phyloP scores from a whole-genome alignment of 2,113 vertebrate genomes.

The Barnardius zonarius region DNA sequence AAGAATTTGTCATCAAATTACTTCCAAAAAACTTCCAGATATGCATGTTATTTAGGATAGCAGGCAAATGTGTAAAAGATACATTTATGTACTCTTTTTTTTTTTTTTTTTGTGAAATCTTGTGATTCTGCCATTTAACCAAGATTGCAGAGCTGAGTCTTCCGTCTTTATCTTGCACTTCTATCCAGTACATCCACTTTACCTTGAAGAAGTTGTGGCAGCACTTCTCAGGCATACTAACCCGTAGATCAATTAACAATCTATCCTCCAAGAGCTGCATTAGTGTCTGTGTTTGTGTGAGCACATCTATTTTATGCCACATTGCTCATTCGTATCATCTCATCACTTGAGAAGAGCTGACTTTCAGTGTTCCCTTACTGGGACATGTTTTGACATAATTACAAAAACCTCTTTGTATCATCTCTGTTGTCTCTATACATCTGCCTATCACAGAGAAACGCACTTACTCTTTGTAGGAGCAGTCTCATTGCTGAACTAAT shows the following conservation, averaged over 20 bases:
- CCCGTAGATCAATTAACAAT: fast-evolving
- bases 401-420: background rate
- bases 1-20: background rate
- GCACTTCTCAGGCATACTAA: background rate
- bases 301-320: background rate
- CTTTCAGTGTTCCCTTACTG: background rate
- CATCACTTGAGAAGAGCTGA: background rate
- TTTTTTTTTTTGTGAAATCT: background rate
- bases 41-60: background rate
- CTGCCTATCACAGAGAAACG: background rate
- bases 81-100: fast-evolving
- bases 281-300: fast-evolving
- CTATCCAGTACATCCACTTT: background rate
- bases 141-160: background rate
- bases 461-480: background rate
- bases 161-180: background rate
- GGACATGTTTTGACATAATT: background rate
- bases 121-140: background rate
- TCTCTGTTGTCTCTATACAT: background rate
- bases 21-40: background rate
- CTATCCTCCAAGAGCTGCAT: fast-evolving
- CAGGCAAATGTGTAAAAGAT: background rate
- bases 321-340: background rate
- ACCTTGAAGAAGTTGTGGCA: background rate
- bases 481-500: background rate